Conservation (phyloP, 2,113 vertebrate species). For the Leptosomus discolor region DNA sequence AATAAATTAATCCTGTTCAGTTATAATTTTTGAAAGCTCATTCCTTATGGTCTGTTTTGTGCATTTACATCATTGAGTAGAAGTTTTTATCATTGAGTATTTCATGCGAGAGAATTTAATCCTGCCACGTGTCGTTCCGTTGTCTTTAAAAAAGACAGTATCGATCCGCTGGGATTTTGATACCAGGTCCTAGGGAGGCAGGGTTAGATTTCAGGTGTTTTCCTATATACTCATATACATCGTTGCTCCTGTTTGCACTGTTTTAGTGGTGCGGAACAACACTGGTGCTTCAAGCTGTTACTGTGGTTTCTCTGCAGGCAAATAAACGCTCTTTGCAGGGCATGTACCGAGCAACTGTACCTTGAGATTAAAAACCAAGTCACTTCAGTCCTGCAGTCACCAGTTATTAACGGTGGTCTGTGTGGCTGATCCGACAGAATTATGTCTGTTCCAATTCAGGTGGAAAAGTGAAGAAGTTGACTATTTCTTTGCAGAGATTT, state of each 20-base stretch:
- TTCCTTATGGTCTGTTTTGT: not conserved
- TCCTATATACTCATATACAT: not conserved
- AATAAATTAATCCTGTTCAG: not conserved
- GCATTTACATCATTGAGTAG: not conserved
- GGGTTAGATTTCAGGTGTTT: not conserved
- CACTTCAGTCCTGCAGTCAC: not conserved
- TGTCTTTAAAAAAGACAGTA: not conserved
- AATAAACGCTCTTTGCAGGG: not conserved
- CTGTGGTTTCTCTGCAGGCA: not conserved
- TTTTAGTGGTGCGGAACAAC: not conserved
- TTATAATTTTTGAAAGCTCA: not conserved
- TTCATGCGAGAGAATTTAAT: not conserved
- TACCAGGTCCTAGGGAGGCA: not conserved
- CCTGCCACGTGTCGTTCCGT: not conserved
- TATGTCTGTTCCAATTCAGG: not conserved
- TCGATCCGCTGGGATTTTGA: not conserved
- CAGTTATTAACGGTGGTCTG: not conserved
- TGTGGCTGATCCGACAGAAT: not conserved
- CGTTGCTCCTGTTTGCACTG: not conserved
- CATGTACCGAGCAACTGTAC: not conserved
- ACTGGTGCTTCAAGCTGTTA: not conserved
- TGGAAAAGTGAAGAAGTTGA: not conserved
- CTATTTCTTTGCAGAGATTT: not conserved
- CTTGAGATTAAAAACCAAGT: not conserved
- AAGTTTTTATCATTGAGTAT: not conserved